These are phyloP conservation scores for Choristoneura rosaceana DNA, from an alignment of 2,888 invertebrate genomes.

Conservation along the genomic window DNA sequence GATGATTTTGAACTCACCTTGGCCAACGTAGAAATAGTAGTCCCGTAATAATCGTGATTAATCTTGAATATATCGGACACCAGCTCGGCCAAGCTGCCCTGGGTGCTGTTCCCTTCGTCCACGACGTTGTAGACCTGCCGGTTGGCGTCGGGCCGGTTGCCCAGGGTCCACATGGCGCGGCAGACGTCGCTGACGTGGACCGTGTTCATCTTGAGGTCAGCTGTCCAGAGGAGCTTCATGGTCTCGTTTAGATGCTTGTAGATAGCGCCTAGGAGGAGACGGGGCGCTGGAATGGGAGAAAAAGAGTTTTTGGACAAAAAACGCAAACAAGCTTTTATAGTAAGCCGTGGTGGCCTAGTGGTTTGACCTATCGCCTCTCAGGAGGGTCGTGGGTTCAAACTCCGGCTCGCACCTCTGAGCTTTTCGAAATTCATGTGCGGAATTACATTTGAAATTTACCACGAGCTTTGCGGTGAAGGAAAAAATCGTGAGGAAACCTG, in stretches of 20 bases:
- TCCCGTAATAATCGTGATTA: slow-evolving; percentile 94
- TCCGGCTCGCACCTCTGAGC: too few species aligned
- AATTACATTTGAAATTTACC: too few species aligned
- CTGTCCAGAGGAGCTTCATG: slow-evolving; percentile 96
- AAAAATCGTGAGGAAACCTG: too few species aligned
- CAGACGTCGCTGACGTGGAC: slow-evolving; percentile 95
- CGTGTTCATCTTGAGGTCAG: slow-evolving; percentile 93
- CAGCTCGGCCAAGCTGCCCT: slow-evolving; percentile 92
- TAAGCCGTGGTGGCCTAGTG: too few species aligned
- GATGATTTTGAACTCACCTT: slow-evolving; percentile 84
- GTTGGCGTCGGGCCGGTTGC: slow-evolving; percentile 77
- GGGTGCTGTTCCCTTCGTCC: slow-evolving; percentile 93
- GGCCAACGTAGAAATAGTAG: slow-evolving; percentile 91
- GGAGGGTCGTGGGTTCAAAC: too few species aligned
- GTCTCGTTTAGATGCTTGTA: slow-evolving; percentile 95
- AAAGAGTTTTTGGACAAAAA: background rate
- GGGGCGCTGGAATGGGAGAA: slow-evolving; percentile 86
- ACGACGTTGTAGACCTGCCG: slow-evolving; percentile 92
- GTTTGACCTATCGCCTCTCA: too few species aligned
- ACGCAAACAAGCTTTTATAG: too few species aligned
- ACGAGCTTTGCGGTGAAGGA: too few species aligned
- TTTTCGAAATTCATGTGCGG: too few species aligned
- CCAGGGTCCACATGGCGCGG: slow-evolving; percentile 91
- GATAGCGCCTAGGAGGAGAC: slow-evolving; percentile 94
- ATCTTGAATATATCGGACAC: slow-evolving; percentile 94